phyloP scores from a whole-genome alignment of 2,113 vertebrate species.

The Tamias sibiricus region DNA sequence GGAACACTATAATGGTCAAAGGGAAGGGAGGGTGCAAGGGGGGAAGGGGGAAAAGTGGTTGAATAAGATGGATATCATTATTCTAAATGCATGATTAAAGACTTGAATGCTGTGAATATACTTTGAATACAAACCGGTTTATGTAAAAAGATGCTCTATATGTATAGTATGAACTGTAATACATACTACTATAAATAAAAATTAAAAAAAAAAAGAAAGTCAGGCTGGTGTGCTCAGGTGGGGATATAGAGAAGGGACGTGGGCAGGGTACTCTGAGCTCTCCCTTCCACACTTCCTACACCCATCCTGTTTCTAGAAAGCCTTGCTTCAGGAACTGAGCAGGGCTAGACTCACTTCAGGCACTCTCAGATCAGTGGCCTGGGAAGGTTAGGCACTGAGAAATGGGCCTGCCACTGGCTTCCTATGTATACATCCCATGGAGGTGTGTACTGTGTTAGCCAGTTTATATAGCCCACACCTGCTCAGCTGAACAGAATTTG shows the following conservation, averaged over 20 bases:
- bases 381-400: not conserved
- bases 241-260: not conserved
- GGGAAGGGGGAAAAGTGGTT: no score
- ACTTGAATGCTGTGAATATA: no score
- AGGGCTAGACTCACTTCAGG: not conserved
- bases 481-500: not conserved
- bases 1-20: no score
- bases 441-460: not conserved
- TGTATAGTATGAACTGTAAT: no score
- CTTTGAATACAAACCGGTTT: no score
- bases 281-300: rapidly evolving
- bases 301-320: not conserved
- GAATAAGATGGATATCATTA: no score
- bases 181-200: no score
- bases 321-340: not conserved
- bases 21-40: no score
- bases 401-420: not conserved
- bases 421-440: rapidly evolving
- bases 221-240: not conserved
- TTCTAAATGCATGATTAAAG: no score
- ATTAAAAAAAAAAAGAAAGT: no score
- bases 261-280: not conserved
- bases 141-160: no score
- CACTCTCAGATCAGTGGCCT: no score
- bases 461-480: not conserved